Conservation (phyloP, 2,888 invertebrate species). For the Volucella bombylans region DNA sequence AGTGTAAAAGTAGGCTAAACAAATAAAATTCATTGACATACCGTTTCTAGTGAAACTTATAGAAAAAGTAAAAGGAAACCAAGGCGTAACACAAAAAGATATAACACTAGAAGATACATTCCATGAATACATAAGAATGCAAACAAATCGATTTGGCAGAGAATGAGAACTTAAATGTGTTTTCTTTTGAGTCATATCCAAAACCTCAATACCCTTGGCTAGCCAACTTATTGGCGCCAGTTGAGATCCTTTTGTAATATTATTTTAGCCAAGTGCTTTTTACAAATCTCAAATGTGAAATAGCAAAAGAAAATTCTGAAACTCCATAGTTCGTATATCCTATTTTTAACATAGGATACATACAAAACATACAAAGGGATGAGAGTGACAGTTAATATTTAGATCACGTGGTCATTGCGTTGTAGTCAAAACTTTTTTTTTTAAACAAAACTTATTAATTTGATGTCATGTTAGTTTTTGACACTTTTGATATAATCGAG, state of each 20-base stretch:
- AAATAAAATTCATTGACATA: slow-evolving; percentile 65
- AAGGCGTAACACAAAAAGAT: background rate
- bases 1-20: slow-evolving; percentile 55
- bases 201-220: slow-evolving; percentile 37
- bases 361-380: too few relatives aligned
- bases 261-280: slow-evolving; percentile 6
- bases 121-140: slow-evolving; percentile 48
- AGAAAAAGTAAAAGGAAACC: slow-evolving; percentile 12
- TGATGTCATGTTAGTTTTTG: too few relatives aligned
- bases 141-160: slow-evolving; percentile 51
- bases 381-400: too few relatives aligned
- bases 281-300: too few relatives aligned
- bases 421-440: too few relatives aligned
- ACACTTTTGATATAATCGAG: too few relatives aligned
- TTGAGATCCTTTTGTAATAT: slow-evolving; percentile 6
- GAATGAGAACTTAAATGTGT: slow-evolving; percentile 10
- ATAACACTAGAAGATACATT: slow-evolving; percentile 18
- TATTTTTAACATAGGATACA: too few relatives aligned
- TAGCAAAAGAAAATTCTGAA: too few relatives aligned
- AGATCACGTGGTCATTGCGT: too few relatives aligned
- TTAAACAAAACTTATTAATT: too few relatives aligned
- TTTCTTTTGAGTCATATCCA: slow-evolving; percentile 25
- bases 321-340: too few relatives aligned
- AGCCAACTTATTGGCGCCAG: slow-evolving; percentile 49
- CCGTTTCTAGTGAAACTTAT: slow-evolving; percentile 29